A percentile compares a stretch with the other conserved stretches of the same genome.
Evolutionary conservation across 2,113 vertebrate genomes (phyloP).

Genomic region (Sphyrna mokarran): DNA sequence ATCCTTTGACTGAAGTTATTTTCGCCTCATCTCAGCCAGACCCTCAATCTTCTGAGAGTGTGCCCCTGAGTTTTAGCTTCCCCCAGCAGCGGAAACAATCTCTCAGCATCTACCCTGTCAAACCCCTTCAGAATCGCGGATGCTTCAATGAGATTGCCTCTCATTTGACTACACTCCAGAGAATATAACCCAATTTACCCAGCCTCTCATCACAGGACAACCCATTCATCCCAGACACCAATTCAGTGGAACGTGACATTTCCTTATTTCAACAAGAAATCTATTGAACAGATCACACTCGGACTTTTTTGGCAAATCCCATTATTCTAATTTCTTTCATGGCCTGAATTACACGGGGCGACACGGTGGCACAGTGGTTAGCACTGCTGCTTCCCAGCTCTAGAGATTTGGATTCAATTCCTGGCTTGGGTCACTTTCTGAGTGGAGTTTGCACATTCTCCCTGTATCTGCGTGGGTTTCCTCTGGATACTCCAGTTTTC

Average conservation of each 20-base stretch:
- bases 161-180: background rate
- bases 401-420: too few relatives aligned
- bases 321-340: background rate
- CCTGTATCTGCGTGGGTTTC: too few relatives aligned
- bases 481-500: too few relatives aligned
- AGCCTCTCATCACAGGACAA: too few relatives aligned
- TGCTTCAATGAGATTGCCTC: background rate
- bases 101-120: background rate
- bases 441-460: too few relatives aligned
- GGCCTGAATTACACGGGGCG: background rate
- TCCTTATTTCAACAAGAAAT: background rate
- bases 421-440: too few relatives aligned
- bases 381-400: too few relatives aligned
- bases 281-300: too few relatives aligned
- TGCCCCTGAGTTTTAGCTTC: background rate
- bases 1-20: background rate
- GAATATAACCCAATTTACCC: background rate
- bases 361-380: too few relatives aligned
- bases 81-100: background rate
- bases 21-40: background rate
- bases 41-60: background rate
- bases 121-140: background rate
- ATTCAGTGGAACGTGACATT: background rate
- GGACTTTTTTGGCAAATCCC: too few relatives aligned
- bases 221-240: background rate